Evolutionary conservation across 2,797 vertebrate species (phyloP), one percentile per base, ranked within the genome.

Genomic region (Pterois miles): DNA sequence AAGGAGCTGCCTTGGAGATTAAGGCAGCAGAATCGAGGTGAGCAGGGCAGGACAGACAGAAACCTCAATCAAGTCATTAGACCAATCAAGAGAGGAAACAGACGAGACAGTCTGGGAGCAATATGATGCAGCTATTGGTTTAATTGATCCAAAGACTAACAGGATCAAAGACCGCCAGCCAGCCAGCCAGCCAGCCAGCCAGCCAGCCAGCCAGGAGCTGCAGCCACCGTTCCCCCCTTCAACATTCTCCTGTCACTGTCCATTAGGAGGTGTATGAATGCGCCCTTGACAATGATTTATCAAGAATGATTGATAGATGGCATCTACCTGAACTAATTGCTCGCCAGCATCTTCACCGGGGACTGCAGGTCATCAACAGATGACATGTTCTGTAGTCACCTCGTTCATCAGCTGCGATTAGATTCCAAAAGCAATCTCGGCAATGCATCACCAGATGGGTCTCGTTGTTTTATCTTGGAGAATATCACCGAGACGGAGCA

Each of bases 351-450:
- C 91, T 86, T 91, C 81, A 23, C 81, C 48, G 46, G 71, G 66
- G 83, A 87, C 50, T 86, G 71, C 69, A 16, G 87, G 90, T 92
- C 90, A 88, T 90, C 90, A 88, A 83, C 87, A 86, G 89, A 88
- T 86, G 84, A 92, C 93, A 90, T 87, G 86, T 89, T 92, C 80
- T 76, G 85, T 78, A 75, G 86, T 88, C 84, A 64, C 82, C 87
- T 94, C 88, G 86, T 94, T 92, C 87, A 93, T 94, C 92, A 91
- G 87, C 78, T 27, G 50, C 81, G 75, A 93, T 93, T 92, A 91
- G 83, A 89, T 93, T 91, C 85, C 84, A 79, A 91, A 92, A 89
- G 87, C 84, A 92, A 93, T 91, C 84, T 87, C 74, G 1, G 81
- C 79, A 50, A 88, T 86, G 79, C 85, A 87, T 91, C 88, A 84